Base-by-base conservation (phyloP, 2,888 invertebrate genomes). In the Biston stratarius region DNA sequence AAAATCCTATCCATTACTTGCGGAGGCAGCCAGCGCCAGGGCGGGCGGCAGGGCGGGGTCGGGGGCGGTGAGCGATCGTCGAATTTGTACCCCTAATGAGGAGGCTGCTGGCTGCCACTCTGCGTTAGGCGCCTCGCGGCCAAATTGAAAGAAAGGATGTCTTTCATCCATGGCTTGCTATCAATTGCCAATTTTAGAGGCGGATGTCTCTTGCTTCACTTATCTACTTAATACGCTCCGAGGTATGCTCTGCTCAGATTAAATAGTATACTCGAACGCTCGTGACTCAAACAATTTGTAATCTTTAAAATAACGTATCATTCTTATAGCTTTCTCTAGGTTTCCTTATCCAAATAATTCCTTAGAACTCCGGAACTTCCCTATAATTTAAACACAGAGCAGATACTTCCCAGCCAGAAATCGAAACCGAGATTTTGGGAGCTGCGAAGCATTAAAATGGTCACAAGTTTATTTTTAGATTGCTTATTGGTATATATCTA, bases 61-160 rank as follows among this genome's bases (percentile, higher is more conserved):
- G n/a, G 38, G 55, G 36, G 33, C 12, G 55, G 71, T 75, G 79
- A 79, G 71, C 67, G 76, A 80, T 82, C 73, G 64, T 65, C 60
- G 63, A 77, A 78, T 81, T 78, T 75, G 77, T 81, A 70, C 63
- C 61, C 70, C 68, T 82, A 80, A 81, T 79, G 80, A 77, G 74
- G 48, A 69, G 61, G 67, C 72, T 69, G 61, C 65, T 72, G 72
- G 71, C 67, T 77, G 75, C 72, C 74, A 70, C 59, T 56, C 65
- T 44, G 58, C 36, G 44, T 69, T 38, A 61, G 49, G 47, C 58
- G 44, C 73, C 68, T 62, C 68, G 71, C 70, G 73, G 77, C 70
- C 58, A 64, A 70, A 69, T 64, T 70, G 74, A 69, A 74, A 69
- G 65, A 66, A 67, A 65, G 65, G 70, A 72, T 69, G 70, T 70